These are phyloP conservation scores for Aproaerema taeniolella DNA, from an alignment of 2,888 invertebrate species.

Conservation along the genomic window DNA sequence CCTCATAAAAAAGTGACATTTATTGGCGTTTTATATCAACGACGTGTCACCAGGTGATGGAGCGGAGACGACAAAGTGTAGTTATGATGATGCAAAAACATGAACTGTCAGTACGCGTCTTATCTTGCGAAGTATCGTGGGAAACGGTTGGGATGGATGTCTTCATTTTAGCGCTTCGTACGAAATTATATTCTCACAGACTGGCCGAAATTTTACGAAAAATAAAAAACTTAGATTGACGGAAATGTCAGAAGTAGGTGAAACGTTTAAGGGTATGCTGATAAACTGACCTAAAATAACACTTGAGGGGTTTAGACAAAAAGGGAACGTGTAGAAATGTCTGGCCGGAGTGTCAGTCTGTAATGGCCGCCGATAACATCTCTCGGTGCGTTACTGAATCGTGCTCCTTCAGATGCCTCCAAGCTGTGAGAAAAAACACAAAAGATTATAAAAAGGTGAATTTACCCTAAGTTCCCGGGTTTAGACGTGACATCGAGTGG, in stretches of 20 bases:
- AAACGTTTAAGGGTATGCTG: slow-evolving; percentile 28
- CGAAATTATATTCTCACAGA: slow-evolving; percentile 19
- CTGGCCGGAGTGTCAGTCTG: slow-evolving; percentile 52
- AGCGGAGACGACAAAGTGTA: slow-evolving; percentile 50
- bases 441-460: slow-evolving; percentile 68
- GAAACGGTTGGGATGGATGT: slow-evolving; percentile 43
- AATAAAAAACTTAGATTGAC: slow-evolving; percentile 6
- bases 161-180: slow-evolving; percentile 37
- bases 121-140: slow-evolving; percentile 58
- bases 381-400: slow-evolving; percentile 66
- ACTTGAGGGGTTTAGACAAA: slow-evolving; percentile 46
- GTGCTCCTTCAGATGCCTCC: slow-evolving; percentile 67
- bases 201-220: slow-evolving; percentile 20
- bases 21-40: slow-evolving; percentile 75
- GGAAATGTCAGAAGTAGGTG: slow-evolving; percentile 14
- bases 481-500: slow-evolving; percentile 67
- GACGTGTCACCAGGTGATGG: slow-evolving; percentile 62
- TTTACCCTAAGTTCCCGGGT: slow-evolving; percentile 60
- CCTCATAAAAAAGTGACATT: slow-evolving; percentile 76
- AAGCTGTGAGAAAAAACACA: slow-evolving; percentile 74
- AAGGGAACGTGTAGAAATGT: slow-evolving; percentile 68
- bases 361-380: slow-evolving; percentile 70
- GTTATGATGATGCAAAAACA: slow-evolving; percentile 68
- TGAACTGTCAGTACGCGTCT: slow-evolving; percentile 39
- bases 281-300: slow-evolving; percentile 55